Evolutionary conservation across 2,888 invertebrate genomes (phyloP), one percentile per base, ranked within the genome.

Genomic region (Trisateles emortualis): DNA sequence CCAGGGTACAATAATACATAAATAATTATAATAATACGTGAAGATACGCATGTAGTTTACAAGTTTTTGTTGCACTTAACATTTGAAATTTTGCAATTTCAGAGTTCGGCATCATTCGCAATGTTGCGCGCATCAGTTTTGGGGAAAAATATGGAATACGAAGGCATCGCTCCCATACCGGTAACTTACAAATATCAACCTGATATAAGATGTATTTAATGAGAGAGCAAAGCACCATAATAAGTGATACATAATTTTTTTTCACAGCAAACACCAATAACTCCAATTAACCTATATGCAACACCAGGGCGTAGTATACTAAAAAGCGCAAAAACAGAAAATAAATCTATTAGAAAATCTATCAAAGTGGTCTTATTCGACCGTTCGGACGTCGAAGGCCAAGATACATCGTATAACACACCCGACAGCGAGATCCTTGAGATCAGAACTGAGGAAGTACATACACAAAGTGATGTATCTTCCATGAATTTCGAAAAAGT

Each of bases 281-380:
- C 79, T 0, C 79, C 81, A 0, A 64, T 87, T 4, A 79, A 85
- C 56, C 32, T 82, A 0, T 52, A 70, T 32, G 88, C 88, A 0
- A 91, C 91, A 0, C 91, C 92, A 0, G 87, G 81, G 0, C 83
- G 87, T 0, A 91, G 92, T 57, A 91, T 92, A 32, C 81, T 92
- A 1, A 92, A 92, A 41, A 74, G 79, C 0, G 30, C 70, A 0
- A 79, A 72, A 8, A 69, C 74, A 0, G 65, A 58, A 1, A 74
- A 60, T 6, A 82, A 79, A 58, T 64, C 81, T 0, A 60, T 56
- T n/a, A 83, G 81, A 13, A 88, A 88, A 46, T 84, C 86, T 1
- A 79, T 86, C 22, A 90, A 90, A 71, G 70, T 85, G 0, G 90
- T 91, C 0, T 73, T 90, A 0, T 91, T 92, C 53, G 69, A 85